A percentile compares a stretch with the other conserved stretches of the same genome.
These are phyloP conservation scores for Pterobdella sp. DNA, from an alignment of 2,888 invertebrate species.

Conservation along the genomic window DNA sequence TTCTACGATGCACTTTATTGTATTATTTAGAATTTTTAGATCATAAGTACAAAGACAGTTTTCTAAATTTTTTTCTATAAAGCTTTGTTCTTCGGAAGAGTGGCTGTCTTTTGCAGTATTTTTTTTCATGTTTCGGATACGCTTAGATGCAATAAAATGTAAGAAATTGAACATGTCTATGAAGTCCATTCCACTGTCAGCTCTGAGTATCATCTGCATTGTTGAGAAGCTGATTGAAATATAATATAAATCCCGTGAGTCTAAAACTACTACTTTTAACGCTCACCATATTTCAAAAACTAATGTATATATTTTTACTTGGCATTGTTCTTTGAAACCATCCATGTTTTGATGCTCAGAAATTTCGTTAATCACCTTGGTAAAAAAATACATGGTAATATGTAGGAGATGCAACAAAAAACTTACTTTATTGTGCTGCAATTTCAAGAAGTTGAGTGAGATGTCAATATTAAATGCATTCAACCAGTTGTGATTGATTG, in stretches of 20 bases:
- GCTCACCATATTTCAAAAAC: neutral
- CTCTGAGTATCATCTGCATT: conserved; percentile 46
- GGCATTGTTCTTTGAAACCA: conserved; percentile 22
- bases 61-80: neutral
- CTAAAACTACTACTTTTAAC: neutral
- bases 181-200: conserved; percentile 45
- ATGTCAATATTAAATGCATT: conserved; percentile 75
- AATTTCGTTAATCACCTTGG: neutral
- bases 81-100: neutral
- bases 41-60: neutral
- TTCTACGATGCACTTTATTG: neutral
- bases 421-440: conserved; percentile 62
- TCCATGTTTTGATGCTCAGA: conserved; percentile 18
- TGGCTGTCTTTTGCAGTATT: neutral
- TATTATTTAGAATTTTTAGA: neutral
- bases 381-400: neutral
- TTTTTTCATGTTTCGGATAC: conserved; percentile 15
- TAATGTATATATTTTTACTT: conserved; percentile 15
- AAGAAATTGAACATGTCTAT: conserved; percentile 43
- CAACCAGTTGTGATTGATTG: conserved; percentile 95
- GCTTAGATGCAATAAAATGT: conserved; percentile 38
- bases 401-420: conserved; percentile 72
- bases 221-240: neutral
- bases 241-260: neutral
- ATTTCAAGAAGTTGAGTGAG: conserved; percentile 65